phyloP scores from a whole-genome alignment of 2,888 invertebrate species.

The Punctoribates punctum region DNA sequence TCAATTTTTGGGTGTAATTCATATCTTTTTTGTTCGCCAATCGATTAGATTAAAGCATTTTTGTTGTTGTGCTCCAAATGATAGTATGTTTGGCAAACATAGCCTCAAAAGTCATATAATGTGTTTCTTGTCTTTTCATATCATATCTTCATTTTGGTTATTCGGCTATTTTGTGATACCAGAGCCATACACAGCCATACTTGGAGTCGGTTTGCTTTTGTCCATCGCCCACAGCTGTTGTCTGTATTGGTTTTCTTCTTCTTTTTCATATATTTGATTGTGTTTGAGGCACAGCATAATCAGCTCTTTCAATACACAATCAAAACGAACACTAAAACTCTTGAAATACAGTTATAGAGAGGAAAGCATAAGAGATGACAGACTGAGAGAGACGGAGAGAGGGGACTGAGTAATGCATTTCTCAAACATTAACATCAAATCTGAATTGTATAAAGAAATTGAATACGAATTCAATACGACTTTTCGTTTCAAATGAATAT shows the following conservation, averaged over 20 bases:
- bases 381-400: too few relatives aligned
- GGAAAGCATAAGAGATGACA: not conserved
- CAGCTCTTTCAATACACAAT: slow-evolving; percentile 34
- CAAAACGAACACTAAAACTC: slow-evolving; percentile 26
- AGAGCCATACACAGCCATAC: too few relatives aligned
- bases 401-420: not conserved
- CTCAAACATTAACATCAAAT: slow-evolving; percentile 29
- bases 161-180: slow-evolving; percentile 18
- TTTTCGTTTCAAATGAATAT: slow-evolving; percentile 27
- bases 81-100: slow-evolving; percentile 25
- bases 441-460: slow-evolving; percentile 30
- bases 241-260: slow-evolving; percentile 33
- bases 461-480: slow-evolving; percentile 21
- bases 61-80: not conserved
- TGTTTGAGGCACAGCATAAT: slow-evolving; percentile 30
- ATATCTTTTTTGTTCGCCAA: too few relatives aligned
- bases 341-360: not conserved
- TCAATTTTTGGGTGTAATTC: too few relatives aligned
- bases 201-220: slow-evolving; percentile 35
- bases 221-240: slow-evolving; percentile 34
- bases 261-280: slow-evolving; percentile 25
- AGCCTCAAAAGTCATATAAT: not conserved
- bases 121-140: not conserved
- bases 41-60: not conserved
- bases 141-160: slow-evolving; percentile 15